Base-by-base conservation (phyloP, 92 coral and sea anemone genomes). In the Phenganax marumi region DNA sequence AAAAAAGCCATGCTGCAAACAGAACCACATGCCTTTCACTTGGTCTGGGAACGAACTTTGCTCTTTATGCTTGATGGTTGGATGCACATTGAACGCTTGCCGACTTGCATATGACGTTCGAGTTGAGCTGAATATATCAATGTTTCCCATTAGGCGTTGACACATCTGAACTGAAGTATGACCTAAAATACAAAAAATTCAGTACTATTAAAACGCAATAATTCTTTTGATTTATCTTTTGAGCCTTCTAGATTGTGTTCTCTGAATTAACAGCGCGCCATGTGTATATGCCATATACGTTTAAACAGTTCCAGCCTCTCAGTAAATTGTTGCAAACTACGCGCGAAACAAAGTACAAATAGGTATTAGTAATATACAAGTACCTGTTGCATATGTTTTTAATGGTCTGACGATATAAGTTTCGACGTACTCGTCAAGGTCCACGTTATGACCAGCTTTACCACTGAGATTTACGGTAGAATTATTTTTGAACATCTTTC, bases 31-130 rank as follows among this genome's bases (percentile, higher is more conserved):
- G 17, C 88, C 90, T 50, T 87, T 87, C 6, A 87, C 57, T 64
- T 84, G 90, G 70, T 89, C 91, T 0, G 91, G 91, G 25, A 89
- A 66, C 12, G 89, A 75, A 46, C 79, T 85, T 51, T 81, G 89
- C 66, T 81, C 89, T 22, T 21, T 79, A 66, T 88, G 88, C 0
- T 49, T 33, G 8, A 66, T 85, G 7, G 88, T 84, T 10, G 70
- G 76, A 64, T 88, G 86, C 18, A 60, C 75, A 73, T 88, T 58
- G 46, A 88, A 88, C 3, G 88, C 88, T 53, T 80, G 64, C 18
- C 39, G 23, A 22, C 18, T 70, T 33, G 54, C 66, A 56, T 52
- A 82, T 23, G 78, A 26, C 12, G 33, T 10, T 51, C 90, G 63
- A 52, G 70, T 53, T 26, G 73, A 19, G 4, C 87, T 87, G 16